Evolutionary conservation across 2,797 vertebrate genomes (phyloP).

Genomic region (Lindbergichthys nudifrons): DNA sequence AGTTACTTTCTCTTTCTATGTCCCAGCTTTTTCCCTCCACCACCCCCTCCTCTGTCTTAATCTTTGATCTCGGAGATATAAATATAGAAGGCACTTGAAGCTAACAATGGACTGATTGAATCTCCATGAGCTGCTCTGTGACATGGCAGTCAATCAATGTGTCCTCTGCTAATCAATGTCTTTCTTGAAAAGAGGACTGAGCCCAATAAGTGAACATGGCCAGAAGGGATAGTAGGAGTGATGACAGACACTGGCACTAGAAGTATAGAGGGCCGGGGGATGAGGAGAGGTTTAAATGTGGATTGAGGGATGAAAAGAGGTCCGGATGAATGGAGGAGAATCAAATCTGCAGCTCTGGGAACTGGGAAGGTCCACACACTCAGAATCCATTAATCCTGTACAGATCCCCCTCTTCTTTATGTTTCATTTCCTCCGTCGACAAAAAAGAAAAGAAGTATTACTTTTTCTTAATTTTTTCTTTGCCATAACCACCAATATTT

Average conservation of each 20-base stretch:
- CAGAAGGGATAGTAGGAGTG: conserved; percentile 29
- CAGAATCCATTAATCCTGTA: conserved; percentile 63
- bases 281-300: conserved; percentile 55
- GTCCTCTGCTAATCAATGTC: conserved; percentile 52
- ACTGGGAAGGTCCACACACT: conserved; percentile 52
- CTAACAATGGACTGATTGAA: conserved; percentile 46
- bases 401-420: conserved; percentile 54
- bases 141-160: conserved; percentile 23
- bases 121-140: conserved; percentile 24
- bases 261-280: conserved; percentile 23
- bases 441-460: conserved; percentile 4
- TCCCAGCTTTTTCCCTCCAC: not conserved
- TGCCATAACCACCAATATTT: conserved; percentile 11
- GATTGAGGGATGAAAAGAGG: conserved; percentile 58
- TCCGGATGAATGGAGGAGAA: conserved; percentile 43
- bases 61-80: conserved; percentile 40
- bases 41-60: conserved; percentile 2
- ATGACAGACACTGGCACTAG: conserved; percentile 41
- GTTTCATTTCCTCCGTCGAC: conserved; percentile 67
- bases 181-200: conserved; percentile 32
- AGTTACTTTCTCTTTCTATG: conserved; percentile 9
- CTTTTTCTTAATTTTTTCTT: conserved; percentile 21
- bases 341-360: conserved; percentile 55
- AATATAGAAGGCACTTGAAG: conserved; percentile 36
- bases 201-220: conserved; percentile 33